These are phyloP conservation scores for Popillia japonica DNA, from an alignment of 1,140 invertebrate species.

Conservation along the genomic window DNA sequence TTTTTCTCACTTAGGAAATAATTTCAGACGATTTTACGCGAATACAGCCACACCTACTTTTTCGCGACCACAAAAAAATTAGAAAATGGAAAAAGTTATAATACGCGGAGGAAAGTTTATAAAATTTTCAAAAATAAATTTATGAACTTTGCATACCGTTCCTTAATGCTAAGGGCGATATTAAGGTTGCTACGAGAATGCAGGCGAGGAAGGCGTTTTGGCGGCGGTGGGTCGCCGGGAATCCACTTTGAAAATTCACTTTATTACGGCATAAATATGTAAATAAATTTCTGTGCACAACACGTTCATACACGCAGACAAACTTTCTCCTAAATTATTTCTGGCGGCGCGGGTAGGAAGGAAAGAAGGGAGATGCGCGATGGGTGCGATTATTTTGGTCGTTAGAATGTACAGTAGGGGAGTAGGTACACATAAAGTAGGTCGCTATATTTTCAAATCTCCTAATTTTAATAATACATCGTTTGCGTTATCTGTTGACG, in stretches of 20 bases:
- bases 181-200: background rate
- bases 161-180: conserved; percentile 12
- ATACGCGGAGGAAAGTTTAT: conserved; percentile 1
- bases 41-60: background rate
- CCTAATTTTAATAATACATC: too few species aligned
- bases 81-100: conserved; percentile 26
- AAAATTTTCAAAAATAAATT: conserved; percentile 30
- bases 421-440: too few species aligned
- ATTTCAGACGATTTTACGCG: conserved; percentile 17
- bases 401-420: too few species aligned
- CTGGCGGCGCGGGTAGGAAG: too few species aligned
- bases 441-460: too few species aligned
- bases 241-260: conserved; percentile 29
- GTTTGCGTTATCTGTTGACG: too few species aligned
- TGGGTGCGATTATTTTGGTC: too few species aligned
- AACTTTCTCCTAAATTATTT: conserved; percentile 29
- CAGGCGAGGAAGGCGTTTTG: background rate
- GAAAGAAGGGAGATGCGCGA: too few species aligned
- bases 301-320: background rate
- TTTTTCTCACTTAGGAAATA: background rate
- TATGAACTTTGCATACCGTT: conserved; percentile 21
- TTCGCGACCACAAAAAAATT: background rate
- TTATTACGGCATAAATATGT: conserved; percentile 33
- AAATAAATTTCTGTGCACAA: conserved; percentile 18
- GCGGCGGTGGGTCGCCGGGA: background rate